Evolutionary conservation across 30 jellyfish, hydroid and myxozoan species (phyloP).

Genomic region (Turritopsis dohrnii): DNA sequence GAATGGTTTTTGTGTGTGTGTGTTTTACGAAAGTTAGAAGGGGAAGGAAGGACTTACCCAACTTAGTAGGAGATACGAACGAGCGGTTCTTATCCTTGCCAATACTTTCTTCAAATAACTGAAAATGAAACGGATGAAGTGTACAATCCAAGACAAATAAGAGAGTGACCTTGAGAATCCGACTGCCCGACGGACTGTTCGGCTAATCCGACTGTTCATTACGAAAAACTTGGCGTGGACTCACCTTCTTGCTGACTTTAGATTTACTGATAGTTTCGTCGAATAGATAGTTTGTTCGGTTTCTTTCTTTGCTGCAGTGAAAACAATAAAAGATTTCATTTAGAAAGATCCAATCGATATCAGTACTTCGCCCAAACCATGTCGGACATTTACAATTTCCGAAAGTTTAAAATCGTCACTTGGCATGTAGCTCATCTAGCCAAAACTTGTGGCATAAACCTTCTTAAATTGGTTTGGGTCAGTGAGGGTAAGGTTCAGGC

Average conservation of each 20-base stretch:
- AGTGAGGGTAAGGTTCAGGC: no score
- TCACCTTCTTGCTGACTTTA: slow-evolving; percentile 23
- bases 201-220: background rate
- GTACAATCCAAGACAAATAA: background rate
- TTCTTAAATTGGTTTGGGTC: no score
- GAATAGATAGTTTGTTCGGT: slow-evolving; percentile 17
- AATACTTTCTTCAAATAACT: background rate
- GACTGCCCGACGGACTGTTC: no score
- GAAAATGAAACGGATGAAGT: background rate
- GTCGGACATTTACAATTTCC: background rate
- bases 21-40: background rate
- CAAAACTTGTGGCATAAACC: no score
- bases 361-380: background rate
- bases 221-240: background rate
- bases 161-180: background rate
- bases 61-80: background rate
- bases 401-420: no score
- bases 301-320: slow-evolving; percentile 18
- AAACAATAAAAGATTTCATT: background rate
- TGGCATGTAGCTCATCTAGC: no score
- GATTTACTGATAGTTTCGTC: slow-evolving; percentile 25
- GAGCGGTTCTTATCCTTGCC: slow-evolving; percentile 2
- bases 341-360: background rate
- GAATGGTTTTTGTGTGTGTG: no score
- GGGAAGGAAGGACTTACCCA: background rate